phyloP scores from a whole-genome alignment of 2,113 vertebrate genomes.

The Tetrao urogallus region DNA sequence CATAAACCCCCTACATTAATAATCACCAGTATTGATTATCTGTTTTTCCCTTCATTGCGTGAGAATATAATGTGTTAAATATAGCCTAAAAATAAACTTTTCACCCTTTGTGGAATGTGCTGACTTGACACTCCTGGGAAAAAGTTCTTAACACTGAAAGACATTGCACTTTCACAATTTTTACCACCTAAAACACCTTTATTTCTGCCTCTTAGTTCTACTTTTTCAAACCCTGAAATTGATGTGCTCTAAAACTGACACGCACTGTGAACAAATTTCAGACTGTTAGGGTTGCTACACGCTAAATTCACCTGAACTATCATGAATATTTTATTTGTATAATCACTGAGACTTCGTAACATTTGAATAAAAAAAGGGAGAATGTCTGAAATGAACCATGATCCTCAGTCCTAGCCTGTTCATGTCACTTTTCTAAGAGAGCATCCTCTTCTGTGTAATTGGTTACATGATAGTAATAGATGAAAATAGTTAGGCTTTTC shows the following conservation, averaged over 20 bases:
- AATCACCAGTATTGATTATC: neutral
- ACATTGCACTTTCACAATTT: neutral
- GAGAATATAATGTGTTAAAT: neutral
- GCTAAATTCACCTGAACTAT: neutral
- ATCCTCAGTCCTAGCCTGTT: neutral
- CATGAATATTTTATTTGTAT: neutral
- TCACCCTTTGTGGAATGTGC: neutral
- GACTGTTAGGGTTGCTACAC: neutral
- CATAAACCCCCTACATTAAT: neutral
- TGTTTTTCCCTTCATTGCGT: constrained; percentile 11
- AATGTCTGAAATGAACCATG: neutral
- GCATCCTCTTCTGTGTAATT: neutral
- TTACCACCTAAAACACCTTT: neutral
- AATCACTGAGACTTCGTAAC: neutral
- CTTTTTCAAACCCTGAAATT: neutral
- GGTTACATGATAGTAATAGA: neutral
- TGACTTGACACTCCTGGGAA: neutral
- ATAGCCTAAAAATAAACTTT: neutral
- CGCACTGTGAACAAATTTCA: neutral
- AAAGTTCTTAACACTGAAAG: neutral
- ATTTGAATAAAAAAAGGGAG: neutral
- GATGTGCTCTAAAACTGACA: neutral
- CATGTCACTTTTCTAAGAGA: fast-evolving
- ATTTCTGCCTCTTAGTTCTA: neutral
- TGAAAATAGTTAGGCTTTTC: neutral